Percentiles rank a stretch among this genome's conserved stretches.
Evolutionary conservation across 2,888 invertebrate genomes (phyloP).

Genomic region (Cryptops parisi): DNA sequence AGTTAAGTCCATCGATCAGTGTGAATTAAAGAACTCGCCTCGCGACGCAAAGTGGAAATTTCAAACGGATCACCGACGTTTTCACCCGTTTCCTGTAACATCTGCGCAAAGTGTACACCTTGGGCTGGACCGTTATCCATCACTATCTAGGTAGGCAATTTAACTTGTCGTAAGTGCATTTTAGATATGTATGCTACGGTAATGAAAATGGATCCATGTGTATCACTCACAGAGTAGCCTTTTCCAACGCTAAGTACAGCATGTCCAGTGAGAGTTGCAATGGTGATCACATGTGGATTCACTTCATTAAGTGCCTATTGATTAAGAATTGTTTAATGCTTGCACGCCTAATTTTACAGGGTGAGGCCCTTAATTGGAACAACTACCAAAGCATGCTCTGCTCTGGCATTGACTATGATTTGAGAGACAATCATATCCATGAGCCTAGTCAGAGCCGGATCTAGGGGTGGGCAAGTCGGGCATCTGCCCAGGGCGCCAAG

Average conservation of each 20-base stretch:
- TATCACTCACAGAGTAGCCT: slow-evolving; percentile 43
- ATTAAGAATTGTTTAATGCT: no score
- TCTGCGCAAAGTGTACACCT: slow-evolving; percentile 38
- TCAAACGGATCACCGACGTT: slow-evolving; percentile 66
- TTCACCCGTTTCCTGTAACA: slow-evolving; percentile 52
- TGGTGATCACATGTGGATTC: slow-evolving; percentile 71
- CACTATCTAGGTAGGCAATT: slow-evolving; percentile 36
- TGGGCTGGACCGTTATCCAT: slow-evolving; percentile 63
- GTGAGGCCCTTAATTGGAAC: no score
- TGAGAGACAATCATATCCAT: no score
- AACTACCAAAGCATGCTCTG: no score
- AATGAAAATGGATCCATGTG: slow-evolving; percentile 18
- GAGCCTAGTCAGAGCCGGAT: no score
- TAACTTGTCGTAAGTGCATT: background rate
- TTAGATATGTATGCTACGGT: no score
- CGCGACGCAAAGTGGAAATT: slow-evolving; percentile 50
- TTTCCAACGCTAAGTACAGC: slow-evolving; percentile 43
- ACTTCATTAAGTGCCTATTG: slow-evolving; percentile 45
- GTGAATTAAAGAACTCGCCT: slow-evolving; percentile 37
- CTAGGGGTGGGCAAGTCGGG: no score
- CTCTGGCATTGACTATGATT: no score
- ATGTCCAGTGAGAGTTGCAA: slow-evolving; percentile 83
- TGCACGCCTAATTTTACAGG: no score
- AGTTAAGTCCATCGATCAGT: slow-evolving; percentile 32
- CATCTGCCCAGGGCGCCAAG: no score